Conservation (phyloP, 2,888 invertebrate species). For the Dendrolimus pini region DNA sequence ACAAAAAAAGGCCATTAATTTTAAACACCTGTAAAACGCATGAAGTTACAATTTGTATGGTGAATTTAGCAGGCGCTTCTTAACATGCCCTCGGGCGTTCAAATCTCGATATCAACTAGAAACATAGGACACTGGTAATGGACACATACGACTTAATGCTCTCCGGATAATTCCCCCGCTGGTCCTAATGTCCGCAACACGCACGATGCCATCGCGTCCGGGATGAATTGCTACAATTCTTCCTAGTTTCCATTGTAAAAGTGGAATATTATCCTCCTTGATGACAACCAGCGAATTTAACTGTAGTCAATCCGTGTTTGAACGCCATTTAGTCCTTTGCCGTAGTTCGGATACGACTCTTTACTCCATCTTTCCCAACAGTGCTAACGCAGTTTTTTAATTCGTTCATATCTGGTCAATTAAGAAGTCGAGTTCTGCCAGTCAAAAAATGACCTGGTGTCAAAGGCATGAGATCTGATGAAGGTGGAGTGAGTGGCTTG, state of each 20-base stretch:
- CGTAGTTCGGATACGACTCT: conserved; percentile 19
- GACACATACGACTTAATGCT: conserved; percentile 9
- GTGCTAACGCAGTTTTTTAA: conserved; percentile 11
- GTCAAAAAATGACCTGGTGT: conserved; percentile 17
- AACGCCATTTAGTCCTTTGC: conserved; percentile 16
- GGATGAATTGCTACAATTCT: conserved; percentile 10
- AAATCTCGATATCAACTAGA: conserved; percentile 4
- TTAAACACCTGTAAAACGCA: too few relatives aligned
- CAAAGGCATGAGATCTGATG: conserved; percentile 10
- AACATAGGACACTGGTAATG: conserved; percentile 1
- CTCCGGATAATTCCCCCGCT: conserved; percentile 9
- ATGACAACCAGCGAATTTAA: conserved; percentile 11
- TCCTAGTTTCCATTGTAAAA: conserved; percentile 17
- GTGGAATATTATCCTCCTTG: conserved; percentile 16
- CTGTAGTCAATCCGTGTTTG: conserved; percentile 2
- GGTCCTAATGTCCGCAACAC: conserved; percentile 17
- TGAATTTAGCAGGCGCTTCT: too few relatives aligned
- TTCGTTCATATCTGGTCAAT: conserved; percentile 7
- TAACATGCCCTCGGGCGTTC: conserved; percentile 14
- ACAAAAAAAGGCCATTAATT: too few relatives aligned
- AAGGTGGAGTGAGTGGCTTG: conserved; percentile 13
- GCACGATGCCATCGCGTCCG: conserved; percentile 13
- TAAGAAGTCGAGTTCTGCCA: conserved; percentile 1
- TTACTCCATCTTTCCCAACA: conserved; percentile 14
- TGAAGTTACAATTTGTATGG: too few relatives aligned